Base-by-base conservation (phyloP, 2,888 invertebrate species). In the Anoncus sp. region DNA sequence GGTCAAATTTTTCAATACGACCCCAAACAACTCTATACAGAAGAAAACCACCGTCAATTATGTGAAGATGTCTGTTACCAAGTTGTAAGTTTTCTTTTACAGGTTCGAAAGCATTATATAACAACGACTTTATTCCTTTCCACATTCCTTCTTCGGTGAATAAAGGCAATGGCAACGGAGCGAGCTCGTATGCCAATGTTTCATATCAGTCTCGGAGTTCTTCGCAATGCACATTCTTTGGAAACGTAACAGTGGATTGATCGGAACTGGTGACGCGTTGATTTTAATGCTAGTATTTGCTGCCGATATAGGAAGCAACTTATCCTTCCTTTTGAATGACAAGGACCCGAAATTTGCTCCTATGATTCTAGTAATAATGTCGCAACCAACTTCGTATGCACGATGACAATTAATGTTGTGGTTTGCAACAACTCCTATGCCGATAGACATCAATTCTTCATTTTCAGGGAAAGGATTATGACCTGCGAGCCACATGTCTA, bases 371-470 rank as follows among this genome's bases (percentile, higher is more conserved):
- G 12, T 59, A 14, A 67, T n/a, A 57, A 59, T 59, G 38, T 74
- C 27, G 4, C 16, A 14, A 14, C 66, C 81, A 14, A 72, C 51
- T 75, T 81, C 76, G 27, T 62, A 69, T 20, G 80, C 81, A 10
- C 59, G 60, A 40, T 77, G 73, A 57, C 77, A 81, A 71, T 81
- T 75, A 12, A 80, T 53, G 14, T 45, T 60, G 2, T 67, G 31
- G 51, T 80, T 77, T 22, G 78, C 84, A 31, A 77, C 59, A 31
- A 84, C 35, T 47, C 84, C 83, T 45, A 82, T 80, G 47, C 73
- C 76, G 38, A 83, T 59, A 18, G 78, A 84, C 14, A 82, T 51
- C 12, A 31, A 31, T 31, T 31, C 31, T 31, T 31, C 7, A 31
- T 31, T 40, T 12, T 38, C 66, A 14, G 62, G 65, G 47, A 77